Evolutionary conservation across 1,140 invertebrate genomes (phyloP).

Genomic region (Monomorium pharaonis): DNA sequence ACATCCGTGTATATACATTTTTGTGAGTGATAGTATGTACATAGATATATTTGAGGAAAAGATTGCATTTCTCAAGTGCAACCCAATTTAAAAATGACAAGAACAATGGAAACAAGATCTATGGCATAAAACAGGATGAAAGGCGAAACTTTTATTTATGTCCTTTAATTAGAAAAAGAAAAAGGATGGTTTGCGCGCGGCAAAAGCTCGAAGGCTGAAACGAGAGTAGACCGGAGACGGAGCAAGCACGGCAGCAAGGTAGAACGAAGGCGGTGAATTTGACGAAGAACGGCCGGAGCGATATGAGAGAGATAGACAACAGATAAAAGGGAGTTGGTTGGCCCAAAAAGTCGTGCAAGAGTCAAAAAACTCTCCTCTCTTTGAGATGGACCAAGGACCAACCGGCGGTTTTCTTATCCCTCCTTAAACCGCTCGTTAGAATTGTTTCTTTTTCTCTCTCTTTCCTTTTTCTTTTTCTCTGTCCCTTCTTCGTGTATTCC

Average conservation of each 20-base stretch:
- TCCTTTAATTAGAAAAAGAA: background rate
- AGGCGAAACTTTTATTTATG: background rate
- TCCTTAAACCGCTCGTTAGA: constrained; percentile 72
- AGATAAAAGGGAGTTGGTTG: constrained; percentile 69
- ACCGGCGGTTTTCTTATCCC: constrained; percentile 72
- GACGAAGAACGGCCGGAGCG: constrained; percentile 29
- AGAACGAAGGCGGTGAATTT: constrained; percentile 43
- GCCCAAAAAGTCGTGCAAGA: constrained; percentile 74
- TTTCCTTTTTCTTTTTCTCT: constrained; percentile 19
- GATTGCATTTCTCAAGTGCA: background rate
- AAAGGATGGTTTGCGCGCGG: background rate
- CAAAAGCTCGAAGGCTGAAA: constrained; percentile 29
- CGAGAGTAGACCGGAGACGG: constrained; percentile 51
- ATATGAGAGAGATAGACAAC: constrained; percentile 6
- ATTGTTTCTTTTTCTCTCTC: constrained; percentile 53
- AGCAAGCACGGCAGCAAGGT: background rate
- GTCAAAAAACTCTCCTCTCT: constrained; percentile 69
- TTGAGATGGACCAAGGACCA: constrained; percentile 69
- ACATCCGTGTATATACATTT: background rate
- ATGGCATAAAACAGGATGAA: background rate
- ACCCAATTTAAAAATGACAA: background rate
- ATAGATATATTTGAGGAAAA: background rate
- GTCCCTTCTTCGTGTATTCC: background rate
- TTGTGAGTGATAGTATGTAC: background rate
- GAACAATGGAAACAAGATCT: background rate